A percentile compares a stretch with the other conserved stretches of the same genome.
Evolutionary conservation across 2,113 vertebrate species (phyloP).

Genomic region (Electrona antarctica): DNA sequence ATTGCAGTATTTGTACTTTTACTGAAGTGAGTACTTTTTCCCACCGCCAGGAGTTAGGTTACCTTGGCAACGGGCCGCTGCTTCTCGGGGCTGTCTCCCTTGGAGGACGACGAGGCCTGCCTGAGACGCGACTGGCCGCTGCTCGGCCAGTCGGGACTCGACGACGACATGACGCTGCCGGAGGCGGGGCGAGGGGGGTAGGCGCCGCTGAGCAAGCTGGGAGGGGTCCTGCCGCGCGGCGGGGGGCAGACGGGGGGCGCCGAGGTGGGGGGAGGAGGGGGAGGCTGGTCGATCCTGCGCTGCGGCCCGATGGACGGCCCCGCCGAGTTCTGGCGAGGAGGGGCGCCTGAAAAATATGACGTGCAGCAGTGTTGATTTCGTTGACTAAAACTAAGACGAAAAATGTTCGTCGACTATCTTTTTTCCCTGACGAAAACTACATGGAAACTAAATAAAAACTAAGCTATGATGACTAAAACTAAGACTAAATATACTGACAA

Average conservation of each 20-base stretch:
- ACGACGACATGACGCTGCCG: conserved; percentile 88
- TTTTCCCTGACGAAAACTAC: no score
- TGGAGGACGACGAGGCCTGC: conserved; percentile 94
- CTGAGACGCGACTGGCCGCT: conserved; percentile 80
- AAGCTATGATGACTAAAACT: no score
- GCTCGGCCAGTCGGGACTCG: conserved; percentile 78
- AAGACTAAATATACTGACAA: no score
- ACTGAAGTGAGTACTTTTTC: no score
- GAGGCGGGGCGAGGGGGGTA: conserved; percentile 91
- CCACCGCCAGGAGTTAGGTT: not conserved
- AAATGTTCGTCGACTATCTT: no score
- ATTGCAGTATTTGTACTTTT: no score
- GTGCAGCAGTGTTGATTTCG: no score
- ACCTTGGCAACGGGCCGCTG: conserved; percentile 78
- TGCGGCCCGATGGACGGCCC: conserved; percentile 78
- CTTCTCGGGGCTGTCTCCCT: conserved; percentile 92
- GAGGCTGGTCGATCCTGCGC: conserved; percentile 92
- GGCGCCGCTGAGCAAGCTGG: conserved; percentile 86
- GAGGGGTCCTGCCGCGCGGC: conserved; percentile 88
- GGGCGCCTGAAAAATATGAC: conserved; percentile 36
- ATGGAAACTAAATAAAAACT: no score
- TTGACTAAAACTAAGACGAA: no score
- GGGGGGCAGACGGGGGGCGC: conserved; percentile 73
- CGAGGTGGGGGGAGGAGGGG: conserved; percentile 78
- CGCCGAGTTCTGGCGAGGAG: conserved; percentile 57